Evolutionary conservation across 2,888 invertebrate genomes (phyloP), one percentile per base, ranked within the genome.

Genomic region (Julus scandinavius): DNA sequence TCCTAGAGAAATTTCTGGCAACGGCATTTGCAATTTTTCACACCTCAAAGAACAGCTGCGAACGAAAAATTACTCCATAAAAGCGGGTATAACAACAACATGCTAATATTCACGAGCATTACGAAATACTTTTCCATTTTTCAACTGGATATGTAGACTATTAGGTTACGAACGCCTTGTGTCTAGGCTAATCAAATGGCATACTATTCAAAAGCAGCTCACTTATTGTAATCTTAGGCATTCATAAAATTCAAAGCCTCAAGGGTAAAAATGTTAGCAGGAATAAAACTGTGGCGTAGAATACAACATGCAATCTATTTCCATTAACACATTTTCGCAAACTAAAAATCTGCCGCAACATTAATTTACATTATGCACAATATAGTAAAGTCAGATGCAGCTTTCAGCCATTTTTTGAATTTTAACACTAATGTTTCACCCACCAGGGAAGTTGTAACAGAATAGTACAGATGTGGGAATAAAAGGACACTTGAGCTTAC

Each of bases 21-120:
- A 63, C 63, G 63, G 63, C 63, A 63, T 63, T 63, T 63, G 63
- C 63, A 63, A 63, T 63, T 63, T 63, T 63, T 63, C 63, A 7
- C 63, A 63, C 63, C 63, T 63, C 63, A n/a, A 17, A 17, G 63
- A 63, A 63, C 63, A 63, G 11, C 17, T 54, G 54, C 63, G 63
- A 63, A 63, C 63, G 63, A 63, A 63, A 63, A 63, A 63, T 63
- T n/a, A 63, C 17, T 4, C n/a, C 13, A 13, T 17, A 17, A 49
- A 29, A 29, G 29, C 29, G 45, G 7, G 45, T 45, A 45, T 7
- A 7, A 45, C 45, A 54, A 54, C 54, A 54, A 54, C 54, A 54
- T 54, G 54, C 54, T 54, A 63, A 63, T n/a, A 63, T 63, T 63
- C 63, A n/a, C n/a, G n/a, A 63, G n/a, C 20, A n/a, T n/a, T 63